These are phyloP conservation scores for Lasiurus borealis DNA, from an alignment of 2,113 vertebrate species.

Conservation along the genomic window DNA sequence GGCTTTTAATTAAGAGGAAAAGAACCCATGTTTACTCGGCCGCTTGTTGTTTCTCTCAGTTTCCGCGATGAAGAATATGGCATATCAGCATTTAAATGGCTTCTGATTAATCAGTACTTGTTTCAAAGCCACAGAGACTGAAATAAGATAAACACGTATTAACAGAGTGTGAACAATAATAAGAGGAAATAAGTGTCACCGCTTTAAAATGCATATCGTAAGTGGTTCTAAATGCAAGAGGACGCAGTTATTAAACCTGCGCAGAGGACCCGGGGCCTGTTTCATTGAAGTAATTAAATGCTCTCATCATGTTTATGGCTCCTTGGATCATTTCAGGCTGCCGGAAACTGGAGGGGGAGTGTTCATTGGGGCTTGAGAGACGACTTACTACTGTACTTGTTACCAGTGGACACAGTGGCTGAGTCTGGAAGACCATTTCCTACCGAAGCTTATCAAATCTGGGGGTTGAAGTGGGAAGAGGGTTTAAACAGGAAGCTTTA, in stretches of 20 bases:
- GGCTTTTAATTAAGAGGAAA: slow-evolving; percentile 69
- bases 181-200: slow-evolving; percentile 50
- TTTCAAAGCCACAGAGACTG: slow-evolving; percentile 50
- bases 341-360: not conserved
- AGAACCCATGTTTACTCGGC: not conserved
- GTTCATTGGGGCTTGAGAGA: not conserved
- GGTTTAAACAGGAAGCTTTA: not conserved
- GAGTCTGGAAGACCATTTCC: not conserved
- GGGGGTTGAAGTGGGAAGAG: not conserved
- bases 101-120: slow-evolving; percentile 61
- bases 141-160: slow-evolving; percentile 72
- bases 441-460: not conserved
- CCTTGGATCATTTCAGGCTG: slow-evolving; percentile 53
- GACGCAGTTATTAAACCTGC: slow-evolving; percentile 56
- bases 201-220: slow-evolving; percentile 56
- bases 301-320: slow-evolving; percentile 42
- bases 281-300: slow-evolving; percentile 61
- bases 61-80: not conserved
- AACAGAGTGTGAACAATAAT: slow-evolving; percentile 44
- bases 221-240: slow-evolving; percentile 63
- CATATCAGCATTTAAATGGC: slow-evolving; percentile 52
- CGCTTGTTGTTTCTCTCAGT: not conserved
- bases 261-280: not conserved
- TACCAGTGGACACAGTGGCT: not conserved
- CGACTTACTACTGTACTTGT: slow-evolving; percentile 2